phyloP scores from a whole-genome alignment of 1,140 invertebrate genomes.

The Babylonia areolata region DNA sequence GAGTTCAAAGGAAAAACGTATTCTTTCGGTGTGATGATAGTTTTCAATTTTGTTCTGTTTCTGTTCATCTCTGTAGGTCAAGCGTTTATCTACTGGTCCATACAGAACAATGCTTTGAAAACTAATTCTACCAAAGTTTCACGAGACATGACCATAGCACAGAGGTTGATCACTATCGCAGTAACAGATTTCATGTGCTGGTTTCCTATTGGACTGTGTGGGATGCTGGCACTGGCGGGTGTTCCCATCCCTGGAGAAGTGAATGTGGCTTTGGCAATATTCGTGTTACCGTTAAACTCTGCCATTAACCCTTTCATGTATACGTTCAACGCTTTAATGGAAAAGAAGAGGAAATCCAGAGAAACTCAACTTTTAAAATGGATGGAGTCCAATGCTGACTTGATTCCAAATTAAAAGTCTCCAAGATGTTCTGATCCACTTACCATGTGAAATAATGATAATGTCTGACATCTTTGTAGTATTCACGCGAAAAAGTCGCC shows the following conservation, averaged over 20 bases:
- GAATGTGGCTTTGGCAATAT: constrained; percentile 29
- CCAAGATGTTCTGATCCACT: no score
- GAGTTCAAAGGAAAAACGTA: neutral
- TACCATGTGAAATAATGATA: no score
- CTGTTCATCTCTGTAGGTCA: constrained; percentile 51
- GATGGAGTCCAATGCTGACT: neutral
- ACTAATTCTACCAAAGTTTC: constrained; percentile 8
- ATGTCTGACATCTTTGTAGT: no score
- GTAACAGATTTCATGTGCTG: constrained; percentile 46
- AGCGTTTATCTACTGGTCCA: constrained; percentile 43
- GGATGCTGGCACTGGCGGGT: constrained; percentile 20
- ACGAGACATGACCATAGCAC: constrained; percentile 38
- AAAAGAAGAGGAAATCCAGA: constrained; percentile 3
- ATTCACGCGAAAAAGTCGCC: no score
- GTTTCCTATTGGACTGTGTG: constrained; percentile 43
- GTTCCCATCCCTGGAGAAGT: constrained; percentile 33
- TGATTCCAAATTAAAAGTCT: neutral
- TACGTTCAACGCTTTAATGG: constrained; percentile 15
- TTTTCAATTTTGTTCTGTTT: neutral
- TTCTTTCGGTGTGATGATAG: neutral
- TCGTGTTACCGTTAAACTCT: constrained; percentile 42
- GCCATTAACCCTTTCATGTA: constrained; percentile 44
- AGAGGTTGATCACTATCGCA: constrained; percentile 29
- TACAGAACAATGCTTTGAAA: constrained; percentile 25
- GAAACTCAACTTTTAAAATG: neutral